Percentiles rank a stretch among this genome's conserved stretches.
Evolutionary conservation across 1,140 invertebrate genomes (phyloP).

Genomic region (Radopholus similis): DNA sequence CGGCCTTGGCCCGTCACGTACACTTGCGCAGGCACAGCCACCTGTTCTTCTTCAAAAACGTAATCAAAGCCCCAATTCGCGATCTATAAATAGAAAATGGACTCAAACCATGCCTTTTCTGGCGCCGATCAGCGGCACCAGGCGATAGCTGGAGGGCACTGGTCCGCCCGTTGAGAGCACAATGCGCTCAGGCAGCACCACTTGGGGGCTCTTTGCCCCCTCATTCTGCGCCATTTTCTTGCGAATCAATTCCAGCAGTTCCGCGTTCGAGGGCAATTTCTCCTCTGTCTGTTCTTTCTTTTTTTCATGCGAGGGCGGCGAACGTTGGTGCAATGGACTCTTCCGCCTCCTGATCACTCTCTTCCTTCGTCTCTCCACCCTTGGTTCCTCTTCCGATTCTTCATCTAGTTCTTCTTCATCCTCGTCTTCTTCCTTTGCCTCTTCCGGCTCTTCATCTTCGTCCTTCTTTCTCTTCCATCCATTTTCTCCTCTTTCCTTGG

Average conservation of each 20-base stretch:
- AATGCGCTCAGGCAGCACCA: neutral
- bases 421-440: neutral
- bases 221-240: neutral
- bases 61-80: neutral
- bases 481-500: no score
- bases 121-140: neutral
- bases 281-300: neutral
- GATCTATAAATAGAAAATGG: neutral
- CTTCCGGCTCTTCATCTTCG: neutral
- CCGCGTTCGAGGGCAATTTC: neutral
- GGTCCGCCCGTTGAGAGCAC: neutral
- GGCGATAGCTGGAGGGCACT: neutral
- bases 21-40: neutral
- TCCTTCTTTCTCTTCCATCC: neutral
- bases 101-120: neutral
- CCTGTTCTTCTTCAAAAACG: neutral
- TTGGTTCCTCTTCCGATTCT: neutral
- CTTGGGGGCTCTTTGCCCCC: neutral
- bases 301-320: neutral
- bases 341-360: neutral
- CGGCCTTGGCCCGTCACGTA: neutral
- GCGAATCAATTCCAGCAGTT: neutral
- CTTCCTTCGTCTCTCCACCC: neutral
- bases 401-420: neutral
- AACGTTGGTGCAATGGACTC: neutral